These are phyloP conservation scores for Drosophila pseudoobscura DNA, from an alignment of 1,140 invertebrate species.

Conservation along the genomic window DNA sequence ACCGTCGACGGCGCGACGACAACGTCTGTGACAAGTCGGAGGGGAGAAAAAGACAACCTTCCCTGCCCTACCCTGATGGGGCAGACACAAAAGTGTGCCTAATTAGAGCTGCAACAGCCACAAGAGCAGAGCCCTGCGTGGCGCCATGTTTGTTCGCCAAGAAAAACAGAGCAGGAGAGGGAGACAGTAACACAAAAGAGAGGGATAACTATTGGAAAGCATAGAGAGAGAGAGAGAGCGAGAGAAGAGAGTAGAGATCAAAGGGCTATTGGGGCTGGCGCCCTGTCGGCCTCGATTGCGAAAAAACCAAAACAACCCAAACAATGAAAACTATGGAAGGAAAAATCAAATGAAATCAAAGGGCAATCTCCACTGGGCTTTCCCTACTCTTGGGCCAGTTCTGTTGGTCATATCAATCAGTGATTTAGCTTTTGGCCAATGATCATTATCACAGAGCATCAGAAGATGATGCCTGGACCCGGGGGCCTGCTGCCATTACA, in stretches of 20 bases:
- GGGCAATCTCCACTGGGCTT: constrained; percentile 22
- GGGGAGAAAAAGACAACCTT: constrained; percentile 41
- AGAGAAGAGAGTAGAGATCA: constrained; percentile 56
- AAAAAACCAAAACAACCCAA: constrained; percentile 48
- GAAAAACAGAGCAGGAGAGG: constrained; percentile 10
- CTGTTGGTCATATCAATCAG: constrained; percentile 63
- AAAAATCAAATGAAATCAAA: constrained; percentile 35
- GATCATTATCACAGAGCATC: constrained; percentile 47
- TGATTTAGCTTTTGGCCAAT: constrained; percentile 33
- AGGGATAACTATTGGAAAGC: constrained; percentile 3
- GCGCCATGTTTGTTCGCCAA: constrained; percentile 68
- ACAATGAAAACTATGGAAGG: constrained; percentile 15
- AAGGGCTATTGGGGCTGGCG: constrained; percentile 60
- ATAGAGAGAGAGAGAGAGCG: background rate
- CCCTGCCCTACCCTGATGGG: constrained; percentile 19
- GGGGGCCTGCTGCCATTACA: constrained; percentile 29
- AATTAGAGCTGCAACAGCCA: constrained; percentile 72
- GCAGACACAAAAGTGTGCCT: constrained; percentile 67
- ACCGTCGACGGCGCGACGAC: constrained; percentile 57
- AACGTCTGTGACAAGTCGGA: constrained; percentile 53
- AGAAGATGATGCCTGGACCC: background rate
- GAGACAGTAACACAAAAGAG: constrained; percentile 24
- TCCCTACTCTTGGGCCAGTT: background rate
- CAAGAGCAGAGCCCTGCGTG: constrained; percentile 45
- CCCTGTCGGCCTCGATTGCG: constrained; percentile 64